Conservation (phyloP, 2,888 invertebrate genomes). For the Cephus spinipes region DNA sequence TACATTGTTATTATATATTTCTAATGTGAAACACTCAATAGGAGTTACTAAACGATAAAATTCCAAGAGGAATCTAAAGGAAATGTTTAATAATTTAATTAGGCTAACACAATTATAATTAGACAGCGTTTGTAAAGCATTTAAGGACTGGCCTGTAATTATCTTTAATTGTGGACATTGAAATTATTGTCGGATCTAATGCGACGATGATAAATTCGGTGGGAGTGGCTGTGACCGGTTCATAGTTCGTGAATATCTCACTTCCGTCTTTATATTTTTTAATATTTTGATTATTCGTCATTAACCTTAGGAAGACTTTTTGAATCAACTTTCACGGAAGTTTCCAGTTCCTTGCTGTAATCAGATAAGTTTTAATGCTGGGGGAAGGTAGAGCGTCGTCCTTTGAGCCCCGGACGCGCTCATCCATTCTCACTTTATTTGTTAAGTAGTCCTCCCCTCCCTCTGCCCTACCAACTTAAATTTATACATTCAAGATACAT, state of each 20-base stretch:
- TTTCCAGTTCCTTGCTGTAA: background rate
- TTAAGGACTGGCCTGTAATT: background rate
- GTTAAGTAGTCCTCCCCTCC: background rate
- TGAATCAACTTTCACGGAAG: background rate
- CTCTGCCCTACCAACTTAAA: background rate
- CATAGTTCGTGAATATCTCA: background rate
- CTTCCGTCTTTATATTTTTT: background rate
- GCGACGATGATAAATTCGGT: background rate
- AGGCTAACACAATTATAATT: background rate
- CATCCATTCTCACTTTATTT: background rate
- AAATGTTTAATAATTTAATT: background rate
- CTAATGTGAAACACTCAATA: background rate
- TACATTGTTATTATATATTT: background rate
- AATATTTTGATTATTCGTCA: background rate
- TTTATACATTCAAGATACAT: background rate
- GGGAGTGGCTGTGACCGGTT: background rate
- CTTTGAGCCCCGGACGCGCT: slow-evolving; percentile 21
- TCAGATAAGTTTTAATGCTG: background rate
- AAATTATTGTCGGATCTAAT: background rate
- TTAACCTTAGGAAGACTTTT: background rate
- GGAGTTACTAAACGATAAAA: background rate
- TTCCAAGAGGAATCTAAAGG: background rate
- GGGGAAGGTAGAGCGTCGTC: slow-evolving; percentile 21
- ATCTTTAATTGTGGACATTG: background rate
- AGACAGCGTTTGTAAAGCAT: background rate